Evolutionary conservation across 2,888 invertebrate species (phyloP).

Genomic region (Uloborus plumipes): DNA sequence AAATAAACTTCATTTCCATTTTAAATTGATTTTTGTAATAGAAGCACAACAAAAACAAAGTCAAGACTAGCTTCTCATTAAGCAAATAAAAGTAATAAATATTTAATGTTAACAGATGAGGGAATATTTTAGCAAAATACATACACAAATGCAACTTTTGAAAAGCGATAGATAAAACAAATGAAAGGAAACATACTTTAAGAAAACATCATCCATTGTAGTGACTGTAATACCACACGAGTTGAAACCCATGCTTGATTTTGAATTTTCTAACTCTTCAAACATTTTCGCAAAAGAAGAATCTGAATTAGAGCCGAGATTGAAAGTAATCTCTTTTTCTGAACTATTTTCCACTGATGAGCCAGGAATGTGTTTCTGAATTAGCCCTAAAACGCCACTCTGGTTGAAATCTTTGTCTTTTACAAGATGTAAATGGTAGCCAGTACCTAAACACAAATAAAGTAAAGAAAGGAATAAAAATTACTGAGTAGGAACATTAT

Average conservation of each 20-base stretch:
- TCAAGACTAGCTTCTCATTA: too few species aligned
- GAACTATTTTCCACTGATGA: constrained; percentile 39
- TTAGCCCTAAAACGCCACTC: constrained; percentile 2
- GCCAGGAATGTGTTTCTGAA: constrained; percentile 59
- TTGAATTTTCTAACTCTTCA: constrained; percentile 76
- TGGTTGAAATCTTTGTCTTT: constrained; percentile 46
- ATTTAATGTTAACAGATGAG: too few species aligned
- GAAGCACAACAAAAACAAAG: too few species aligned
- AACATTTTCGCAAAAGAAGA: constrained; percentile 77
- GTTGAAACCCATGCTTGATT: constrained; percentile 77
- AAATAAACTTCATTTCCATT: too few species aligned
- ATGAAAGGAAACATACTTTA: constrained; percentile 75
- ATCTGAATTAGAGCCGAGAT: constrained; percentile 76
- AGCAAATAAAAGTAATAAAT: too few species aligned
- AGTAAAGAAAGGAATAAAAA: too few species aligned
- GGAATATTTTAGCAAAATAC: too few species aligned
- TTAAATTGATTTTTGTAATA: too few species aligned
- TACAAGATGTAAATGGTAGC: constrained; percentile 66
- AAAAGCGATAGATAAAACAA: too few species aligned
- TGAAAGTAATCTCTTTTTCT: constrained; percentile 69
- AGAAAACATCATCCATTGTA: constrained; percentile 92
- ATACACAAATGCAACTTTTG: too few species aligned
- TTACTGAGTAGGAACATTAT: too few species aligned
- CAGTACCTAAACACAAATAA: constrained; percentile 68
- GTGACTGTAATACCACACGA: constrained; percentile 88